These are phyloP conservation scores for Eilema sororculum DNA, from an alignment of 2,888 invertebrate genomes.

Conservation along the genomic window DNA sequence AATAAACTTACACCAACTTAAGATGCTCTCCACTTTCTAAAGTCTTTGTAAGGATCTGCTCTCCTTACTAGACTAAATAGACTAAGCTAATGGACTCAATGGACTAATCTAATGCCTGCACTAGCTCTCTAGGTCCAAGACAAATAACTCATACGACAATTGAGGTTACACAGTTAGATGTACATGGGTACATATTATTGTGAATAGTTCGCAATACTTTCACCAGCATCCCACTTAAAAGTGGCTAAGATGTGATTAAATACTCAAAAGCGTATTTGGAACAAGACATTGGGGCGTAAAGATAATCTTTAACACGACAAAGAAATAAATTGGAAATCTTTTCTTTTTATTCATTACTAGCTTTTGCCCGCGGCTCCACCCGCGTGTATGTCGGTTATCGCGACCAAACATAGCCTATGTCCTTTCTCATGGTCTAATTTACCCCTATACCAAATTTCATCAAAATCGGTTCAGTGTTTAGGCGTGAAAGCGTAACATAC, in stretches of 20 bases:
- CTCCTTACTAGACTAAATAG: constrained; percentile 21
- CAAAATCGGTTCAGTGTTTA: too few relatives aligned
- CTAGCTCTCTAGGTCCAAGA: constrained; percentile 25
- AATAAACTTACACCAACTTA: not conserved
- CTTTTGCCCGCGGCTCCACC: too few relatives aligned
- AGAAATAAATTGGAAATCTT: not conserved
- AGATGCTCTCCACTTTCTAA: not conserved
- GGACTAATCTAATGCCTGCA: constrained; percentile 17
- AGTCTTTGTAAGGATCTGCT: not conserved
- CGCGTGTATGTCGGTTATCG: too few relatives aligned
- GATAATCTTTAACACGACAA: not conserved
- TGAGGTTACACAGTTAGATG: constrained; percentile 60
- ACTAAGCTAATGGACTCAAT: constrained; percentile 20
- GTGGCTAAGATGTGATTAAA: constrained; percentile 39
- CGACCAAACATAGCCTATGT: too few relatives aligned
- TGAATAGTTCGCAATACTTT: constrained; percentile 60
- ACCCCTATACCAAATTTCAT: too few relatives aligned
- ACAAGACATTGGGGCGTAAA: constrained; percentile 15
- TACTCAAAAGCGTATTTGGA: constrained; percentile 32
- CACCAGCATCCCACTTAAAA: constrained; percentile 56
- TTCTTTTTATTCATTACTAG: too few relatives aligned
- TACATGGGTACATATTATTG: constrained; percentile 50
- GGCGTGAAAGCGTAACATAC: too few relatives aligned
- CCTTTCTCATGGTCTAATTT: too few relatives aligned
- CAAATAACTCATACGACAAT: constrained; percentile 55